These are phyloP conservation scores for Yponomeuta evonymella DNA, from an alignment of 2,888 invertebrate genomes.

Conservation along the genomic window DNA sequence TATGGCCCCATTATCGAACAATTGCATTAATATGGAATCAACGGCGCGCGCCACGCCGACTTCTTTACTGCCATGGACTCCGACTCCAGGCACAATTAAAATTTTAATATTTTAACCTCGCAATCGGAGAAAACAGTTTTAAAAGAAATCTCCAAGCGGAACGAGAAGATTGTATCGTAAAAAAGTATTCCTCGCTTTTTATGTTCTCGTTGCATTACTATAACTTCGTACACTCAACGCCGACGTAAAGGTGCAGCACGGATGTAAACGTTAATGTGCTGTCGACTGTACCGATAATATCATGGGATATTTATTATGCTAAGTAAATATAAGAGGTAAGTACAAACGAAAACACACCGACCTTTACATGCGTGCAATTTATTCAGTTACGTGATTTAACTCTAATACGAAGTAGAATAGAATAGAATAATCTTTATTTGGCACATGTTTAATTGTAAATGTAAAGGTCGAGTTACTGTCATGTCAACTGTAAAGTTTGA, in stretches of 20 bases:
- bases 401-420: no score
- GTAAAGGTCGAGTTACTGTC: no score
- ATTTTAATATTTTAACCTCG: constrained; percentile 64
- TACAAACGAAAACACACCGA: no score
- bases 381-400: no score
- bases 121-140: constrained; percentile 36
- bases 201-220: constrained; percentile 6
- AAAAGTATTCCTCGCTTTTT: constrained; percentile 8
- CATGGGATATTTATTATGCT: no score
- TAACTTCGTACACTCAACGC: not conserved
- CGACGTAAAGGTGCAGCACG: no score
- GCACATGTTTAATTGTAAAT: no score
- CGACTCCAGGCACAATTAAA: constrained; percentile 55
- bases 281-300: no score
- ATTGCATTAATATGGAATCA: constrained; percentile 75
- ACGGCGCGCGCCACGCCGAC: constrained; percentile 53
- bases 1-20: constrained; percentile 71
- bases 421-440: no score
- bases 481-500: no score
- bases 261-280: not conserved
- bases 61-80: constrained; percentile 56
- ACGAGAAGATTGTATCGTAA: constrained; percentile 13
- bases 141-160: constrained; percentile 10
- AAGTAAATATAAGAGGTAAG: no score
- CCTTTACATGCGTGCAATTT: no score